A percentile compares a stretch with the other conserved stretches of the same genome.
Evolutionary conservation across 2,888 invertebrate species (phyloP).

Genomic region (Schrankia costaestrigalis): DNA sequence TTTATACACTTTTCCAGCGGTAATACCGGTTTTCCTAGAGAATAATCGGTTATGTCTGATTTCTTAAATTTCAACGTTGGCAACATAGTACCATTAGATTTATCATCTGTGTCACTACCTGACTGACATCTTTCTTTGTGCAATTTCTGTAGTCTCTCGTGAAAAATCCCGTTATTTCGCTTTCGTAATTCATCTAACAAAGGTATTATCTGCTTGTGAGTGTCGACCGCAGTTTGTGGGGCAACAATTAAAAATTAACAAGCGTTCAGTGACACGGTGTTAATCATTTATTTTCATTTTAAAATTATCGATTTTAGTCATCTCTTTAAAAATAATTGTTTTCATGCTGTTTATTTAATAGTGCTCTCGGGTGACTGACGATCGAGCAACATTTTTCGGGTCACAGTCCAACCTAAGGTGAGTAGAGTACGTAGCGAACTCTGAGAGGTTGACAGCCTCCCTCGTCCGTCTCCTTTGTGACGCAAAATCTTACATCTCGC

Average conservation of each 20-base stretch:
- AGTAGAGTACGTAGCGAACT: slow-evolving; percentile 35
- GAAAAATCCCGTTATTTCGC: slow-evolving; percentile 76
- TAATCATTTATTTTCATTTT: slow-evolving; percentile 56
- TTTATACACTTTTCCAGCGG: no score
- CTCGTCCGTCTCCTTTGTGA: slow-evolving; percentile 38
- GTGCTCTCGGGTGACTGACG: slow-evolving; percentile 56
- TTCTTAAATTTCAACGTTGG: slow-evolving; percentile 10
- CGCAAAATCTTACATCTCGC: slow-evolving; percentile 36
- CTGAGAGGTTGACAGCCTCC: slow-evolving; percentile 27
- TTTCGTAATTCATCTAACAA: slow-evolving; percentile 73
- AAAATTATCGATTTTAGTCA: slow-evolving; percentile 71
- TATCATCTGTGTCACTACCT: slow-evolving; percentile 47
- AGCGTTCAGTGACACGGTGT: slow-evolving; percentile 52
- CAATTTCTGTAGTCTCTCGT: slow-evolving; percentile 63
- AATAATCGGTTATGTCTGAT: no score
- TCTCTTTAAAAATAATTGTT: slow-evolving; percentile 56
- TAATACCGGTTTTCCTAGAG: no score
- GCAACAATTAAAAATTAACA: slow-evolving; percentile 45
- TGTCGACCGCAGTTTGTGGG: slow-evolving; percentile 50
- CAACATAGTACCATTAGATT: slow-evolving; percentile 23
- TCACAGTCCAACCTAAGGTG: slow-evolving; percentile 70
- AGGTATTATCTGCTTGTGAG: slow-evolving; percentile 63
- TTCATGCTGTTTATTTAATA: slow-evolving; percentile 73
- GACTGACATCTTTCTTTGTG: slow-evolving; percentile 67
- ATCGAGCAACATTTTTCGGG: slow-evolving; percentile 66